These are phyloP conservation scores for Carposina sasakii DNA, from an alignment of 1,140 invertebrate genomes.

Conservation along the genomic window DNA sequence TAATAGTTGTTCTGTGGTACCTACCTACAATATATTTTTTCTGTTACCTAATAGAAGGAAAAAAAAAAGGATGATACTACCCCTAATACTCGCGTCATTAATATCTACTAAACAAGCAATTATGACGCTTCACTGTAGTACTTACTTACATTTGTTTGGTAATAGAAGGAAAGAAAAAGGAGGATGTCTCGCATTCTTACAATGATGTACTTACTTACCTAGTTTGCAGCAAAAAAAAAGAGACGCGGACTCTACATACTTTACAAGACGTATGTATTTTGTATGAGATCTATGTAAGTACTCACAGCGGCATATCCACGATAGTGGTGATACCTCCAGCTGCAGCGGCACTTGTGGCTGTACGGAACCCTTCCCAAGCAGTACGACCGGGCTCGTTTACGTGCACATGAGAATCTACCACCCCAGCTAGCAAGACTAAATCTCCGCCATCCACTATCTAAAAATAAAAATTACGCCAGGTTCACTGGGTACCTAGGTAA, in stretches of 20 bases:
- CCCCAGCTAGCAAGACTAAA: slow-evolving; percentile 80
- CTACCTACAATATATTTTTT: too few species aligned
- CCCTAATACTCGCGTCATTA: too few species aligned
- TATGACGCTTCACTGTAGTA: too few species aligned
- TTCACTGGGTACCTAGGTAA: too few species aligned
- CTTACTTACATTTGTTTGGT: too few species aligned
- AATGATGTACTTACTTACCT: not conserved
- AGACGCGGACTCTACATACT: not conserved
- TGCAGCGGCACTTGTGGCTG: slow-evolving; percentile 81
- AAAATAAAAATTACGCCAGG: too few species aligned
- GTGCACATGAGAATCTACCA: slow-evolving; percentile 93
- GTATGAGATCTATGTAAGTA: slow-evolving; percentile 14
- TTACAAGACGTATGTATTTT: not conserved
- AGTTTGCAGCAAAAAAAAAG: not conserved
- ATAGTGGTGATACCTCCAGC: slow-evolving; percentile 83
- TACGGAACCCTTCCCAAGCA: slow-evolving; percentile 81
- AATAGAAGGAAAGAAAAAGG: too few species aligned
- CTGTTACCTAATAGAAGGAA: too few species aligned
- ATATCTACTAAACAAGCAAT: too few species aligned
- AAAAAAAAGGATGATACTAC: too few species aligned
- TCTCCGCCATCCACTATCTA: slow-evolving; percentile 76
- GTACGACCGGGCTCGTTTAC: slow-evolving; percentile 88
- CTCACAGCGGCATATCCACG: slow-evolving; percentile 82
- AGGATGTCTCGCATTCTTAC: too few species aligned
- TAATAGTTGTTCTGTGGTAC: too few species aligned